phyloP scores from a whole-genome alignment of 1,140 invertebrate genomes.

The Octopus bimaculoides region DNA sequence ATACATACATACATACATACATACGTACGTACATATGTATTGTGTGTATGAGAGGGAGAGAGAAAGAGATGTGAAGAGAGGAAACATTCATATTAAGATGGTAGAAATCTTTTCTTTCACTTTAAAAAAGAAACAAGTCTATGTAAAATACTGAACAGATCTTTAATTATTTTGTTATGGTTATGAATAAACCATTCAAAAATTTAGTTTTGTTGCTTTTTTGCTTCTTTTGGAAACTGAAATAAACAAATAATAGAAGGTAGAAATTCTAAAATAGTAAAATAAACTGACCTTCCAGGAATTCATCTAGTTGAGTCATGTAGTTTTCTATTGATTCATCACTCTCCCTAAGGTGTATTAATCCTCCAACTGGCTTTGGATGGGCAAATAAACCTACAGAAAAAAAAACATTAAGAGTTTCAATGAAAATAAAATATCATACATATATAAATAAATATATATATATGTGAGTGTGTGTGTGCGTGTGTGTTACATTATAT shows the following conservation, averaged over 20 bases:
- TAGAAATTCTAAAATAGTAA: too few species aligned
- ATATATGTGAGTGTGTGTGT: not conserved
- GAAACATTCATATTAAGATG: too few species aligned
- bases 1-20: not conserved
- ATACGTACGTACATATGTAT: not conserved
- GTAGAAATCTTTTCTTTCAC: too few species aligned
- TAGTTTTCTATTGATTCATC: not conserved
- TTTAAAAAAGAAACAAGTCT: too few species aligned
- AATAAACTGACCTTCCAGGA: not conserved
- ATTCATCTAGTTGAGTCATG: not conserved
- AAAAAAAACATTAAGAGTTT: not conserved
- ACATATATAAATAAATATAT: not conserved
- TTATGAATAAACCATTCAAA: too few species aligned
- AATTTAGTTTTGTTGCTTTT: too few species aligned
- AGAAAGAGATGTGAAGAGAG: too few species aligned
- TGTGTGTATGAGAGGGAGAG: too few species aligned
- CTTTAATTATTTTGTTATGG: too few species aligned
- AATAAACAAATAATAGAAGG: too few species aligned
- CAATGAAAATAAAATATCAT: not conserved
- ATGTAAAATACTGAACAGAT: too few species aligned
- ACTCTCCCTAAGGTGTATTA: not conserved
- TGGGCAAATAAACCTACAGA: not conserved
- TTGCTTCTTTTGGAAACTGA: too few species aligned
- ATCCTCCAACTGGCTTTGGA: not conserved
- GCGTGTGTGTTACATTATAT: not conserved